Conservation (phyloP, 1,140 invertebrate species). For the Dysdera silvatica region DNA sequence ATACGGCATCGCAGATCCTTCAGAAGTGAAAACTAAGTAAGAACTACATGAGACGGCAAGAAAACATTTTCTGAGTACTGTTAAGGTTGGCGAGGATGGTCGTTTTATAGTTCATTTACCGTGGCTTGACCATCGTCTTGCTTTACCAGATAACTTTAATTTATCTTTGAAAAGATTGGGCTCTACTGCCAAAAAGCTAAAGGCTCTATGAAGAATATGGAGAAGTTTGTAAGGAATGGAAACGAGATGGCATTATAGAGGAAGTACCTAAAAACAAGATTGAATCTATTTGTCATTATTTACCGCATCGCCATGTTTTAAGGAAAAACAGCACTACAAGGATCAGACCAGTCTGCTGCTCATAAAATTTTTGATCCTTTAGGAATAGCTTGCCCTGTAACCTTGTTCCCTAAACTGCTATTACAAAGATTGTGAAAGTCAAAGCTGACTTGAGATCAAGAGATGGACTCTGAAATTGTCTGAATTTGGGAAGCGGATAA, state of each 20-base stretch:
- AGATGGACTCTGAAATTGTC: neutral
- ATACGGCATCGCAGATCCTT: slow-evolving; percentile 42
- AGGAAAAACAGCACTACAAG: slow-evolving; percentile 22
- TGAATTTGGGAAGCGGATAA: slow-evolving; percentile 1
- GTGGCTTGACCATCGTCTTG: slow-evolving; percentile 35
- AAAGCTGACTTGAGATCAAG: slow-evolving; percentile 1
- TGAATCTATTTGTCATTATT: slow-evolving; percentile 32
- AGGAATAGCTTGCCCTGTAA: slow-evolving; percentile 13
- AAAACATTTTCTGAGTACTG: slow-evolving; percentile 37
- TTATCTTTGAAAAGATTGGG: slow-evolving; percentile 31
- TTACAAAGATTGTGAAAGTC: neutral
- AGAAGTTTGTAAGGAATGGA: slow-evolving; percentile 37
- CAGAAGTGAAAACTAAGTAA: slow-evolving; percentile 30
- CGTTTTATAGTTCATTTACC: slow-evolving; percentile 38
- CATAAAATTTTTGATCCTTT: slow-evolving; percentile 18
- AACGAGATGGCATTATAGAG: slow-evolving; percentile 37
- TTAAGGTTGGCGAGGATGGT: slow-evolving; percentile 32
- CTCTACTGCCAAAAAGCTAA: slow-evolving; percentile 31
- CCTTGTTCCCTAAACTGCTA: slow-evolving; percentile 12
- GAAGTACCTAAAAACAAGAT: slow-evolving; percentile 31
- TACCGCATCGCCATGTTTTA: slow-evolving; percentile 37
- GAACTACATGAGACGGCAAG: slow-evolving; percentile 32
- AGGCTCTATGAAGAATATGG: slow-evolving; percentile 37
- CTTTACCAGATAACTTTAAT: slow-evolving; percentile 30
- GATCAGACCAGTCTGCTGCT: slow-evolving; percentile 9